Evolutionary conservation across 2,797 vertebrate species (phyloP), one percentile per base, ranked within the genome.

Genomic region (Hoplostethus atlanticus): DNA sequence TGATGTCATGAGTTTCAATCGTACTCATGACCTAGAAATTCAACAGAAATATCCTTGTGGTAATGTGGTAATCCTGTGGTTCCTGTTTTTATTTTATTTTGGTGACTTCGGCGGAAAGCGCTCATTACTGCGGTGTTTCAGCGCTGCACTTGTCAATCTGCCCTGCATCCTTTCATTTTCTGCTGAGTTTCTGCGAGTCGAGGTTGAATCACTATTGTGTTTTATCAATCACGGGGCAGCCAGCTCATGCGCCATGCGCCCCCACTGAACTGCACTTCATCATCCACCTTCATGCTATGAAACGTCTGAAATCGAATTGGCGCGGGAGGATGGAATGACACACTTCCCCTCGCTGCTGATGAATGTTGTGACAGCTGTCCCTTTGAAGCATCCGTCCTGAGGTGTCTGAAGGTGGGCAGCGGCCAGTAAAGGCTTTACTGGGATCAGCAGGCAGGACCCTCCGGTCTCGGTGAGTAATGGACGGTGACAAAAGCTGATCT

Each of bases 351-450:
- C 66, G 62, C 62, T 38, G 44, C 7, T 68, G 72, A 58, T 66
- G 71, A 64, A 58, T 84, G 79, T 82, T 87, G 68, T 64, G 79
- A 76, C 83, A 86, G 81, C 79, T 82, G 77, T 75, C 74, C 28
- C 40, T 79, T 51, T 17, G 17, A 16, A 67, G 52, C 34, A 57
- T 30, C 48, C 1, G 15, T 48, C 54, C 38, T 1, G 44, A 67
- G 67, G 62, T 10, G 34, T 65, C 72, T 13, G 25, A 46, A 25
- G 38, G 30, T 48, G 42, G 62, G 72, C 63, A 70, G 75, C 5
- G 3, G 62, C 66, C 76, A 48, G 64, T 5, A 30, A 63, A 67
- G 69, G 68, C 51, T 87, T 85, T 76, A 71, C 57, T 28, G 64
- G 68, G 80, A 79, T 78, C 85, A 64, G 76, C 77, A 59, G 38